phyloP scores from a whole-genome alignment of 2,113 vertebrate species.

The Martes martes region DNA sequence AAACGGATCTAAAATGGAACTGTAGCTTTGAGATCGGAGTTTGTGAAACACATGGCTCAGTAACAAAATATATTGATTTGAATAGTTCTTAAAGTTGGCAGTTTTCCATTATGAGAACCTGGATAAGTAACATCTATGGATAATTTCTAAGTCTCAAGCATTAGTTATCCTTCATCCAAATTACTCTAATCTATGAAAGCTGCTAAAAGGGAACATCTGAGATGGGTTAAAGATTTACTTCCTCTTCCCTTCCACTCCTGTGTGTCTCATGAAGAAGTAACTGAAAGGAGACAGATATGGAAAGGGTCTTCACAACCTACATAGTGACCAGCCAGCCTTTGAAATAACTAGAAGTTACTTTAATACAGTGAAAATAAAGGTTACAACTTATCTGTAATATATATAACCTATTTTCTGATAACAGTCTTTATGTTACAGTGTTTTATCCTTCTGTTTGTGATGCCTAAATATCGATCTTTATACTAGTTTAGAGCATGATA shows the following conservation, averaged over 20 bases:
- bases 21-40: not conserved
- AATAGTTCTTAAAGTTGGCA: not conserved
- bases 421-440: not conserved
- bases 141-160: not conserved
- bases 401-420: not conserved
- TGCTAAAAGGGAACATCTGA: not conserved
- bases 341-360: not conserved
- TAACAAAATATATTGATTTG: not conserved
- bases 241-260: not conserved
- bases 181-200: not conserved
- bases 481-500: not conserved
- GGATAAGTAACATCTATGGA: not conserved
- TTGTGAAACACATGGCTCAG: not conserved
- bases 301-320: not conserved
- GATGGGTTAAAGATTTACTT: not conserved
- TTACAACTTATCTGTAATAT: not conserved
- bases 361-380: not conserved
- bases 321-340: not conserved
- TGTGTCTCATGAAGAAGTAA: not conserved
- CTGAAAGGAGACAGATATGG: not conserved
- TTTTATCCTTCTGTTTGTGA: not conserved
- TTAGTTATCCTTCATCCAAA: not conserved
- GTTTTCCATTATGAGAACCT: not conserved
- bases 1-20: not conserved
- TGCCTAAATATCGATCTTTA: not conserved